These are phyloP conservation scores for Pseudomyrmex sp. DNA, from an alignment of 1,140 invertebrate species.

Conservation along the genomic window DNA sequence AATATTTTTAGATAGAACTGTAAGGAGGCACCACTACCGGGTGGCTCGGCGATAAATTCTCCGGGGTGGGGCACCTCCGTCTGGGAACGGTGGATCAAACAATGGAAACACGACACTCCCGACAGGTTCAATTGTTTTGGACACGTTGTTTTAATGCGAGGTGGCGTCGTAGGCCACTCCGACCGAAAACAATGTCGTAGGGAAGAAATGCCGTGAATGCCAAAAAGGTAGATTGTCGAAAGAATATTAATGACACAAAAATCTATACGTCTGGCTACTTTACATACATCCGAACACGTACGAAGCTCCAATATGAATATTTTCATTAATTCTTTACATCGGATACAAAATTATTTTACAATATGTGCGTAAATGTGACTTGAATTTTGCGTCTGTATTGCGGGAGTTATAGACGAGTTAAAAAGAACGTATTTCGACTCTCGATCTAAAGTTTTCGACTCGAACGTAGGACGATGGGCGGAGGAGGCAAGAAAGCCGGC, in stretches of 20 bases:
- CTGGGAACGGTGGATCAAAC: slow-evolving; percentile 56
- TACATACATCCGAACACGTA: not conserved
- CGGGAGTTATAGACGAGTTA: not conserved
- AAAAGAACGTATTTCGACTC: slow-evolving; percentile 11
- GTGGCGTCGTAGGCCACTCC: slow-evolving; percentile 26
- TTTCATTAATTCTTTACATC: not conserved
- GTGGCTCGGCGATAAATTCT: slow-evolving; percentile 46
- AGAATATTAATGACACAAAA: slow-evolving; percentile 44
- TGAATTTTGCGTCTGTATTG: not conserved
- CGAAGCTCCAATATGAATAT: not conserved
- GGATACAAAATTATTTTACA: not conserved
- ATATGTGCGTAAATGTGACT: not conserved
- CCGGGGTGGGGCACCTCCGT: slow-evolving; percentile 1
- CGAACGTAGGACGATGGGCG: slow-evolving; percentile 29
- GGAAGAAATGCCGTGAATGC: slow-evolving; percentile 37
- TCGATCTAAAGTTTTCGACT: not conserved
- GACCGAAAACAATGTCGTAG: not conserved
- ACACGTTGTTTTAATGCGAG: slow-evolving; percentile 57
- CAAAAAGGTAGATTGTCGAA: slow-evolving; percentile 54
- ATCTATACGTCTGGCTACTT: not conserved
- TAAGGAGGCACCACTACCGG: slow-evolving; percentile 63
- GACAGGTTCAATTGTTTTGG: slow-evolving; percentile 65
- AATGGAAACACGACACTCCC: slow-evolving; percentile 69
- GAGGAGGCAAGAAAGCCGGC: slow-evolving; percentile 26
- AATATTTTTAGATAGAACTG: slow-evolving; percentile 71